Evolutionary conservation across 2,888 invertebrate species (phyloP).

Genomic region (Oeneis ivallda): DNA sequence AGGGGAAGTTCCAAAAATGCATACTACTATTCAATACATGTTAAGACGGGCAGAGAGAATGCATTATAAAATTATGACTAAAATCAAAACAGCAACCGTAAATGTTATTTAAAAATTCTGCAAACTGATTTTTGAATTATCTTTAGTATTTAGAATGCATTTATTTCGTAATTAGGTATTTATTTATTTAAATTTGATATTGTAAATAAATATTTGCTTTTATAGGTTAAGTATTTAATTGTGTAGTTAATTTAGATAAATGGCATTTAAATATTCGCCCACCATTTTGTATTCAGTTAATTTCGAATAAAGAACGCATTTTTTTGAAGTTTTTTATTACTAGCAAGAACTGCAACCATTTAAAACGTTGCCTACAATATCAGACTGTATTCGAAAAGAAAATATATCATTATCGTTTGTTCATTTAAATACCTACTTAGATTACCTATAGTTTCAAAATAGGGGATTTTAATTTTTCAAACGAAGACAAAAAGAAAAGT

Average conservation of each 20-base stretch:
- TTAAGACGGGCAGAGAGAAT: too few relatives aligned
- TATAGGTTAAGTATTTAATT: slow-evolving; percentile 42
- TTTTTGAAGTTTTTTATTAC: not conserved
- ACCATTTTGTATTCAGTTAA: slow-evolving; percentile 50
- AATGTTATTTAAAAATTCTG: slow-evolving; percentile 23
- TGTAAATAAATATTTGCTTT: slow-evolving; percentile 48
- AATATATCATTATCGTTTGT: not conserved
- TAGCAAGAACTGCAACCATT: not conserved
- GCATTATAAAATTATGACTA: too few relatives aligned
- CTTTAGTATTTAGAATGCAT: slow-evolving; percentile 15
- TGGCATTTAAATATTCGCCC: slow-evolving; percentile 60
- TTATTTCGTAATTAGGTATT: slow-evolving; percentile 6
- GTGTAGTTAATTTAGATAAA: slow-evolving; percentile 43
- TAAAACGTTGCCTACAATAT: not conserved
- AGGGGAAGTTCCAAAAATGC: too few relatives aligned
- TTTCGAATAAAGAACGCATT: slow-evolving; percentile 7
- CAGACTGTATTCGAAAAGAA: not conserved
- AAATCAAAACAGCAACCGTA: too few relatives aligned
- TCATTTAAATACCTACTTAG: not conserved
- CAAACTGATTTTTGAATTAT: not conserved
- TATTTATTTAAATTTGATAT: slow-evolving; percentile 22
- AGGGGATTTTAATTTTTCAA: not conserved
- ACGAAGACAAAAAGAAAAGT: not conserved
- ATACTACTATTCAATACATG: too few relatives aligned
- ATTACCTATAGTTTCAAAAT: slow-evolving; percentile 8